Evolutionary conservation across 2,888 invertebrate genomes (phyloP).

Genomic region (Panzeria rudis): DNA sequence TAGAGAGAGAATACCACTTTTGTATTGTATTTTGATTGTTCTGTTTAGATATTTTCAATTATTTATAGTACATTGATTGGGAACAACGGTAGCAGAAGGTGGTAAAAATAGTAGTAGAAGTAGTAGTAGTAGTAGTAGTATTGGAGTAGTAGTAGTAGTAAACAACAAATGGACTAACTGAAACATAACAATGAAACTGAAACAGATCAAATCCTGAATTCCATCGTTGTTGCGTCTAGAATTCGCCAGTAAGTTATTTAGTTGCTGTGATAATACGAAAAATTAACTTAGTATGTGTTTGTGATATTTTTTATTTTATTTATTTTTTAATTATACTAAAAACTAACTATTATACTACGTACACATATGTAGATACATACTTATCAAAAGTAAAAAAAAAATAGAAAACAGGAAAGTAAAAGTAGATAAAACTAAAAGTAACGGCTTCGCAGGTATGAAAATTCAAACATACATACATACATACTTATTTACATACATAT

Average conservation of each 20-base stretch:
- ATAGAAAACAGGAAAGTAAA: not conserved
- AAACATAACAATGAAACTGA: slow-evolving; percentile 71
- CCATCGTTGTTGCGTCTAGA: slow-evolving; percentile 78
- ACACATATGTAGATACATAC: slow-evolving; percentile 28
- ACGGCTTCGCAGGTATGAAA: not conserved
- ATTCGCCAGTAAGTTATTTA: slow-evolving; percentile 78
- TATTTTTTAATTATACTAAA: slow-evolving; percentile 46
- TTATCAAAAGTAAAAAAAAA: not conserved
- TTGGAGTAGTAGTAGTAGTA: slow-evolving; percentile 53
- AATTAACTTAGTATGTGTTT: slow-evolving; percentile 74
- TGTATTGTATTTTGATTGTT: slow-evolving; percentile 48
- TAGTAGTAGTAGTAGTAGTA: slow-evolving; percentile 61
- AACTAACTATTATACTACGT: slow-evolving; percentile 26
- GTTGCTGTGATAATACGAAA: slow-evolving; percentile 80
- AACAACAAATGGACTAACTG: slow-evolving; percentile 73
- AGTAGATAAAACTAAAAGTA: not conserved
- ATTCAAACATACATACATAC: not conserved
- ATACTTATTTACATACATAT: slow-evolving; percentile 4
- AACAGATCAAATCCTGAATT: slow-evolving; percentile 78
- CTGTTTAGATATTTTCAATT: slow-evolving; percentile 44
- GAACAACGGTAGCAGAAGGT: slow-evolving; percentile 67
- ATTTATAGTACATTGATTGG: slow-evolving; percentile 41
- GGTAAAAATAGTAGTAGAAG: slow-evolving; percentile 63
- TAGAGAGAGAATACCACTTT: slow-evolving; percentile 61
- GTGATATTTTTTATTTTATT: slow-evolving; percentile 39